Conservation (phyloP, 2,797 vertebrate species). For the Enteromius fasciolatus region DNA sequence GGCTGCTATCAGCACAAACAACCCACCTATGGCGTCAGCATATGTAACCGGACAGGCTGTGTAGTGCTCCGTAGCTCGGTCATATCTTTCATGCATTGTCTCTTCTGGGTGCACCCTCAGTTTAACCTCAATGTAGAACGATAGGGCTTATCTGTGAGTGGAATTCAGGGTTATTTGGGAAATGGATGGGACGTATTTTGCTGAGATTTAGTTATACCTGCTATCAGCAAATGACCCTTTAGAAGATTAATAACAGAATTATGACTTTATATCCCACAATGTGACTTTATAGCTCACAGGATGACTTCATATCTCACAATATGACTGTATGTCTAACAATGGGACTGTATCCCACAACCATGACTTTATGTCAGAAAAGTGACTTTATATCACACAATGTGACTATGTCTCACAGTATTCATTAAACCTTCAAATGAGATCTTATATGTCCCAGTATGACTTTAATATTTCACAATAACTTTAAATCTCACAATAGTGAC, state of each 20-base stretch:
- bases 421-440: background rate
- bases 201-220: conserved; percentile 6
- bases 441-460: background rate
- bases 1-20: conserved; percentile 56
- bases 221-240: background rate
- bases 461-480: background rate
- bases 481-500: background rate
- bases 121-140: conserved; percentile 1
- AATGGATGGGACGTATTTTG: background rate
- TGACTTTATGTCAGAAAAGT: background rate
- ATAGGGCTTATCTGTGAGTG: conserved; percentile 2
- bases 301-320: background rate
- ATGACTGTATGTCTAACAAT: too few relatives aligned
- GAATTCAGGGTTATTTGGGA: conserved; percentile 9
- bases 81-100: background rate
- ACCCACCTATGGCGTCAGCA: conserved; percentile 55
- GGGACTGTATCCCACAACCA: background rate
- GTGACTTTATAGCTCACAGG: background rate
- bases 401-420: background rate
- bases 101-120: background rate
- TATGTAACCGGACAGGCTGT: conserved; percentile 38
- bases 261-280: background rate
- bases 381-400: background rate
- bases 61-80: background rate
- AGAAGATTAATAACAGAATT: conserved; percentile 16